Conservation (phyloP, 2,797 vertebrate genomes). For the Acridotheres tristis region DNA sequence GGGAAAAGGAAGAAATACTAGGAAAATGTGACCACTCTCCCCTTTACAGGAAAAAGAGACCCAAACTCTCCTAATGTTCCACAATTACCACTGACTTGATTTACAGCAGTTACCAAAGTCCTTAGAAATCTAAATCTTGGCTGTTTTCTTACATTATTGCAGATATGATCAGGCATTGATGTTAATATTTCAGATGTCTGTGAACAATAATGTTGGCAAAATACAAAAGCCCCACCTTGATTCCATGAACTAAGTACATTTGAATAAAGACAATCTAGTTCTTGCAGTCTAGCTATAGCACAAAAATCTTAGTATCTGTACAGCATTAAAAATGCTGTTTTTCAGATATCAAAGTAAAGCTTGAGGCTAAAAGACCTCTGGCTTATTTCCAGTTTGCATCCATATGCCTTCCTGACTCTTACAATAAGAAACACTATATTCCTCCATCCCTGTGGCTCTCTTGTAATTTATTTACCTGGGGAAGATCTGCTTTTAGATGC, state of each 20-base stretch:
- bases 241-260: not conserved
- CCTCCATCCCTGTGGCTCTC: not conserved
- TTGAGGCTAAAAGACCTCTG: conserved; percentile 19
- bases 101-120: not conserved
- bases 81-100: not conserved
- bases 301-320: not conserved
- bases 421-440: conserved; percentile 22
- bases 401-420: conserved; percentile 11
- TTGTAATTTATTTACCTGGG: conserved; percentile 56
- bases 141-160: not conserved
- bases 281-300: not conserved
- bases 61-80: not conserved
- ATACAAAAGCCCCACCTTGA: not conserved
- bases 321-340: not conserved
- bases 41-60: not conserved
- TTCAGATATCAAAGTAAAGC: conserved; percentile 17
- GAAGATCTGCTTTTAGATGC: conserved; percentile 41
- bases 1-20: not conserved
- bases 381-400: conserved; percentile 40
- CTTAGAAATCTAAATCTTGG: not conserved
- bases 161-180: not conserved
- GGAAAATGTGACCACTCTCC: not conserved
- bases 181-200: not conserved
- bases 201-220: not conserved
- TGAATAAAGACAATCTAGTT: not conserved